Evolutionary conservation across 1,140 invertebrate genomes (phyloP).

Genomic region (Meloidogyne floridensis): DNA sequence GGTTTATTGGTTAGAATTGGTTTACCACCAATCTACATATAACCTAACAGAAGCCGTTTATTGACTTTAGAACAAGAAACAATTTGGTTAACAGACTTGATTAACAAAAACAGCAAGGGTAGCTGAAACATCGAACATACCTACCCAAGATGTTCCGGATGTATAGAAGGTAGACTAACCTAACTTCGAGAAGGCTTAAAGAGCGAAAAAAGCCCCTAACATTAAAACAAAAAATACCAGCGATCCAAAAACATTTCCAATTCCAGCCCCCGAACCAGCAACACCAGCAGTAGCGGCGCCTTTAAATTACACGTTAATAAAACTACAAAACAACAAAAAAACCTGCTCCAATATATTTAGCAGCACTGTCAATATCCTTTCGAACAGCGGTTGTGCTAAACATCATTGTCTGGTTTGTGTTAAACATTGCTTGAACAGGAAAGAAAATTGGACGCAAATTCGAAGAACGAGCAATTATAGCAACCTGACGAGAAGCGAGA

Average conservation of each 20-base stretch:
- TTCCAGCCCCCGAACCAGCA: constrained; percentile 79
- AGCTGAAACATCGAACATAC: too few species aligned
- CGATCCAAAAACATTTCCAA: constrained; percentile 95
- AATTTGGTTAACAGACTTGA: too few species aligned
- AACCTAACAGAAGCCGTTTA: too few species aligned
- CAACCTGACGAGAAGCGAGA: constrained; percentile 1
- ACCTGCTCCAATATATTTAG: constrained; percentile 98
- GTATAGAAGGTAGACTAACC: too few species aligned
- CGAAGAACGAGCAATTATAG: neutral
- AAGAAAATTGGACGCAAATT: neutral
- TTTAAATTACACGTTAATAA: neutral
- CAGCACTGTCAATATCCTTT: constrained; percentile 98
- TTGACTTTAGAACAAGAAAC: too few species aligned
- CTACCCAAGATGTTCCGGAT: too few species aligned
- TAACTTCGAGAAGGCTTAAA: neutral
- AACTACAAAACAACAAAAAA: neutral
- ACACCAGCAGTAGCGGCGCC: constrained; percentile 98
- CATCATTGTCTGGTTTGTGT: neutral
- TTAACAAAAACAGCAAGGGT: too few species aligned
- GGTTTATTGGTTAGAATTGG: too few species aligned
- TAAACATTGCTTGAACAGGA: neutral
- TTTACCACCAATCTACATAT: too few species aligned
- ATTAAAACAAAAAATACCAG: constrained; percentile 68
- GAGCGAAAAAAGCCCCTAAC: neutral
- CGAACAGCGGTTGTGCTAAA: constrained; percentile 71